These are phyloP conservation scores for Scaptomyza pallida DNA, from an alignment of 1,140 invertebrate genomes.

Conservation along the genomic window DNA sequence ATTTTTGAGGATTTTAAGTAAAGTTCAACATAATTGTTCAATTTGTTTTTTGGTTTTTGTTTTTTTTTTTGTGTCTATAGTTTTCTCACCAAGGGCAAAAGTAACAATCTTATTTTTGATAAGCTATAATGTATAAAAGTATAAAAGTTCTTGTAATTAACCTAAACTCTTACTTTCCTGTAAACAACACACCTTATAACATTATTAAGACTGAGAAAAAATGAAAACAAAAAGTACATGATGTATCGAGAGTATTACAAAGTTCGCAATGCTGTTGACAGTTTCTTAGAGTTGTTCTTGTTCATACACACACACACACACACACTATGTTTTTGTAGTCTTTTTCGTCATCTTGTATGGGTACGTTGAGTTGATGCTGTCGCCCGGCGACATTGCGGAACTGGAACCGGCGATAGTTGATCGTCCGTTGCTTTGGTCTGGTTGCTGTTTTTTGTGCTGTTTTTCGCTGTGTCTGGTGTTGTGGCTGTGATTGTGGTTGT, in stretches of 20 bases:
- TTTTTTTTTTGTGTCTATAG: too few species aligned
- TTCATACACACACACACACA: background rate
- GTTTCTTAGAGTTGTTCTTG: background rate
- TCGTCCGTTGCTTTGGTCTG: slow-evolving; percentile 42
- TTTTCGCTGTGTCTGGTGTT: slow-evolving; percentile 17
- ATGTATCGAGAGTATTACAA: slow-evolving; percentile 7
- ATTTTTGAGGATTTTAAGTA: too few species aligned
- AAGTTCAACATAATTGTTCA: too few species aligned
- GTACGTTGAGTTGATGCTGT: slow-evolving; percentile 66
- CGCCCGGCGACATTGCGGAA: slow-evolving; percentile 79
- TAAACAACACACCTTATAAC: too few species aligned
- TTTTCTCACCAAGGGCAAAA: too few species aligned
- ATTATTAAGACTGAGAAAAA: too few species aligned
- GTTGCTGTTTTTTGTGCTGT: slow-evolving; percentile 3
- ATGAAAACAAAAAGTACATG: too few species aligned
- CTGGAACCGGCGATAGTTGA: slow-evolving; percentile 74
- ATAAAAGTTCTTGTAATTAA: too few species aligned
- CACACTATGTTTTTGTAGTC: slow-evolving; percentile 83
- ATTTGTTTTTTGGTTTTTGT: too few species aligned
- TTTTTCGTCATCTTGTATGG: slow-evolving; percentile 27
- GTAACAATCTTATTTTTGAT: too few species aligned
- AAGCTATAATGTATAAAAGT: too few species aligned
- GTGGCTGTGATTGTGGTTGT: slow-evolving; percentile 30
- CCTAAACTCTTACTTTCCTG: too few species aligned
- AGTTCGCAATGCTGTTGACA: background rate